Evolutionary conservation across 1,140 invertebrate species (phyloP).

Genomic region (Pentalonia nigronervosa): DNA sequence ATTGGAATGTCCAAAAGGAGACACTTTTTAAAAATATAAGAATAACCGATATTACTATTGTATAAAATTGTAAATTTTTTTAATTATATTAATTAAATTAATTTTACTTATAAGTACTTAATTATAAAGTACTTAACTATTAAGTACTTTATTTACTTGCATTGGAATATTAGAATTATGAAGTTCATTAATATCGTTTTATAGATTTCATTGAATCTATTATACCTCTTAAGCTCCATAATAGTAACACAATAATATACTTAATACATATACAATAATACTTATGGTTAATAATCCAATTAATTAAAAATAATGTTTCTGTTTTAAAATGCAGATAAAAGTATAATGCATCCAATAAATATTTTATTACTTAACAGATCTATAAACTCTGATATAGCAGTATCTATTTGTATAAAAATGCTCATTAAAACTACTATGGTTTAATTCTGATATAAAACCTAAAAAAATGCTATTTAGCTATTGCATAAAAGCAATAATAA

Average conservation of each 20-base stretch:
- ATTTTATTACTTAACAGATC: neutral
- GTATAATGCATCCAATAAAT: neutral
- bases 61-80: too few relatives aligned
- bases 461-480: neutral
- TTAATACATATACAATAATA: too few relatives aligned
- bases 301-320: neutral
- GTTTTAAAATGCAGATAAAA: too few relatives aligned
- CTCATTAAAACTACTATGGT: neutral
- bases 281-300: too few relatives aligned
- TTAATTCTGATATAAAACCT: neutral
- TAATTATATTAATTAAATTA: too few relatives aligned
- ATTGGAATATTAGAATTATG: neutral
- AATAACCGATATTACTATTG: neutral
- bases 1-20: neutral
- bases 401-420: neutral
- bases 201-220: too few relatives aligned
- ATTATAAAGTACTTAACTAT: too few relatives aligned
- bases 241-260: too few relatives aligned
- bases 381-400: neutral
- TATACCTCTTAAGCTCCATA: too few relatives aligned
- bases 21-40: neutral
- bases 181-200: too few relatives aligned
- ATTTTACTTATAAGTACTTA: neutral
- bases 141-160: too few relatives aligned
- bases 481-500: neutral